Base-by-base conservation (phyloP, 2,113 vertebrate species). In the Melanerpes formicivorus region DNA sequence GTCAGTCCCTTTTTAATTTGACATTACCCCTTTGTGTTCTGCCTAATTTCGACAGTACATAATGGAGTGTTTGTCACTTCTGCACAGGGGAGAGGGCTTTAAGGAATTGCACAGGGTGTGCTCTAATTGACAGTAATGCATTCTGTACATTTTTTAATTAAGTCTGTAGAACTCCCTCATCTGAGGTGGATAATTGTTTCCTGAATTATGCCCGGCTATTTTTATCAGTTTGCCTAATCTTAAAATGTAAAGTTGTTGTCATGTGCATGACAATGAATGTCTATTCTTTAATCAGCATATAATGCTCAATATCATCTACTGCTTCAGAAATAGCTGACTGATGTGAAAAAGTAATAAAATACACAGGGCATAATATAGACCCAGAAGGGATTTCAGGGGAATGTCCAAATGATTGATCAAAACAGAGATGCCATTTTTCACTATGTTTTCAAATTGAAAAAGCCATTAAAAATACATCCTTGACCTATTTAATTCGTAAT, bases 91-190 rank as follows among this genome's bases (percentile, higher is more conserved):
- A 95, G 62, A 78, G 44, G 62, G 58, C 72, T 92, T 91, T 93
- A 96, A 93, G 92, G 88, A 91, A 95, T 95, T 95, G 89, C 79
- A 76, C 58, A 83, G 88, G 75, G 75, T 90, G 44, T 89, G 66
- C 84, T 89, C 21, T 94, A 96, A 95, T 90, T 93, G 94, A 90
- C 96, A 95, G 84, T 94, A 93, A 94, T 92, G 40, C 84, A 80
- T 93, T 95, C 88, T 83, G 88, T 90, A 87, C 62, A 42, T 85
- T 93, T 94, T 94, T 88, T 87, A 96, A 96, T 95, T 95, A 94
- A 95, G 90, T 89, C 87, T 95, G 87, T 76, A 92, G 64, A 93
- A 95, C 81, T 96, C 76, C 94, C 87, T 92, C 72, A 75, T 75
- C 79, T 93, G 65, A 85, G 84, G 69, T 94, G 81, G 88, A 87